These are phyloP conservation scores for Eupithecia abbreviata DNA, from an alignment of 2,888 invertebrate species.

Conservation along the genomic window DNA sequence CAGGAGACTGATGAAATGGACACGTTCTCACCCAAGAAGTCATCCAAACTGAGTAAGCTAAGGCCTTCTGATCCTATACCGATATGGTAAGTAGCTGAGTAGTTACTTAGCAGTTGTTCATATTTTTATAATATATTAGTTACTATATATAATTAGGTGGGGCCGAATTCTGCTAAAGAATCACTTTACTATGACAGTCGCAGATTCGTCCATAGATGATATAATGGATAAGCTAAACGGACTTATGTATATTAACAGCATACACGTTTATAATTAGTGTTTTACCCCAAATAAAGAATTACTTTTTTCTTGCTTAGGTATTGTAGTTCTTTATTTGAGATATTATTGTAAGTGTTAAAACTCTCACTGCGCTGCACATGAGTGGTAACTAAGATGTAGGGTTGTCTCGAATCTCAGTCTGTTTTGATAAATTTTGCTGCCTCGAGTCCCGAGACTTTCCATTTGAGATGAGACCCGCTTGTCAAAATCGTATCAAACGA, in stretches of 20 bases:
- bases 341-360: neutral
- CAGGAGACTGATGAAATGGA: slow-evolving; percentile 69
- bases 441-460: no score
- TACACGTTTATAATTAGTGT: no score
- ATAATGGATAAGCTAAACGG: no score
- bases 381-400: neutral
- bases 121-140: neutral
- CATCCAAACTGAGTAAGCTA: slow-evolving; percentile 67
- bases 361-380: no score
- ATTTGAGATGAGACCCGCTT: neutral
- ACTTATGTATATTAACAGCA: no score
- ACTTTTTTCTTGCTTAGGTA: neutral
- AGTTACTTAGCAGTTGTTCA: neutral
- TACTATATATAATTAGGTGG: no score
- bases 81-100: slow-evolving; percentile 83
- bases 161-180: no score
- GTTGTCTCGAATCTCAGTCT: neutral
- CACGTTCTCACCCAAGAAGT: slow-evolving; percentile 67
- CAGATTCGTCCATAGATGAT: no score
- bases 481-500: neutral
- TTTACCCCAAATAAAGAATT: no score
- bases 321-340: neutral
- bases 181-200: no score
- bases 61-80: slow-evolving; percentile 90
- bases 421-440: neutral